A percentile compares a stretch with the other conserved stretches of the same genome.
phyloP scores from a whole-genome alignment of 2,113 vertebrate species.

The Melozone crissalis region DNA sequence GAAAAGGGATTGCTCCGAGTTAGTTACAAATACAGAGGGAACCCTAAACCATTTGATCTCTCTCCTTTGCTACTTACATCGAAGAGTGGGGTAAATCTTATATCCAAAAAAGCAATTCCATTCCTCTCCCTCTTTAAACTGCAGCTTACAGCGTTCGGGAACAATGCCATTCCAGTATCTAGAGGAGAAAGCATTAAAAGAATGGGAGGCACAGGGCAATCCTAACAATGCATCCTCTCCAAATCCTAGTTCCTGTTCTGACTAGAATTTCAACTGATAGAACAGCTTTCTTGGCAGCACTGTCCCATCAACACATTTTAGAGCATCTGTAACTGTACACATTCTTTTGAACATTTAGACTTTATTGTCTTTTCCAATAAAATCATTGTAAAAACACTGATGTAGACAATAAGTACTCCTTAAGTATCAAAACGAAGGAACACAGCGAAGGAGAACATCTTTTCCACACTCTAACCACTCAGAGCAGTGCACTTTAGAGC shows the following conservation, averaged over 20 bases:
- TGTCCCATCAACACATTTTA: background rate
- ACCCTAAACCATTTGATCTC: background rate
- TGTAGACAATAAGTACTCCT: background rate
- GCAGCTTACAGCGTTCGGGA: conserved; percentile 87
- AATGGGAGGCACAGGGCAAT: background rate
- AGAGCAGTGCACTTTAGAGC: background rate
- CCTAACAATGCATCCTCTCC: background rate
- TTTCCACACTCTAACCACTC: background rate
- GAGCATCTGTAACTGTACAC: background rate
- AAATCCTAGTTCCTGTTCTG: background rate
- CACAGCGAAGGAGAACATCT: background rate
- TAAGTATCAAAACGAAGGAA: background rate
- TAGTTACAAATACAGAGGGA: background rate
- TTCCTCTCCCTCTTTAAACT: conserved; percentile 90
- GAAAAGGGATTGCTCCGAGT: background rate
- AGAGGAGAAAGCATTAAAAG: background rate
- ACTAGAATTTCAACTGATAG: background rate
- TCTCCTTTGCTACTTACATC: conserved; percentile 79
- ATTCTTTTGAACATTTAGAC: background rate
- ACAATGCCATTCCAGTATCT: conserved; percentile 95
- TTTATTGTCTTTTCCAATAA: background rate
- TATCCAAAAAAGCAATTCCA: conserved; percentile 99
- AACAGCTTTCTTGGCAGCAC: background rate
- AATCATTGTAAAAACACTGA: background rate
- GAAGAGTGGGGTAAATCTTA: conserved; percentile 93